Evolutionary conservation across 2,888 invertebrate genomes (phyloP), one percentile per base, ranked within the genome.

Genomic region (Eucriotettix oculatus): DNA sequence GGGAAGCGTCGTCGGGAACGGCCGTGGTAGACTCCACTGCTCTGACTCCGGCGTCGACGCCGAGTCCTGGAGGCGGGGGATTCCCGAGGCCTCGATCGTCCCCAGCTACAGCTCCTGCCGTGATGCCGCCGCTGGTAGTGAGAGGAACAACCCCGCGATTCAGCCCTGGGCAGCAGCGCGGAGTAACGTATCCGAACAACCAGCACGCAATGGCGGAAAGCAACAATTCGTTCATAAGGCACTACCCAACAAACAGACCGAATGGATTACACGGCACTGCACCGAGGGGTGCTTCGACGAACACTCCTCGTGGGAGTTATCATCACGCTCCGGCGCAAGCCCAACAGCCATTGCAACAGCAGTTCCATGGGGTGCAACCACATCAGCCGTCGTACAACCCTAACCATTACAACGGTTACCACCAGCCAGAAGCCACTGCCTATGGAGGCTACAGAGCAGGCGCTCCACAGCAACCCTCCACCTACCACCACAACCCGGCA

Each of bases 61-160:
- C 64, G 79, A 75, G 74, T 75, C 74, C 71, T 66, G 69, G 44
- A 67, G 68, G 58, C 74, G 52, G 85, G 63, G 84, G 85, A 11
- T 86, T 86, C 2, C 86, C 86, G 0, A 85, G 85, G 0, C 41
- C 61, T 11, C 29, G 44, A 7, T 42, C 53, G 9, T 42, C 55
- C 14, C 44, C 62, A 43, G 57, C 61, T n/a, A 58, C 48, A 3
- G 48, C 14, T n/a, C 41, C 60, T 17, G 58, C 60, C 59, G 52
- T 60, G 12, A 60, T 58, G n/a, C 54, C 55, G n/a, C 57, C 59
- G 14, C 60, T 54, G 16, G 48, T 59, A 14, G 52, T 62, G n/a
- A 44, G 54, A 56, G 56, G 61, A 16, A 53, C 29, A 11, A 43
- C 1, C 11, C 11, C 7, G 40, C 9, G 14, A 14, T 11, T 11